A percentile compares a stretch with the other conserved stretches of the same genome.
These are phyloP conservation scores for Empidonax traillii DNA, from an alignment of 2,113 vertebrate genomes.

Conservation along the genomic window DNA sequence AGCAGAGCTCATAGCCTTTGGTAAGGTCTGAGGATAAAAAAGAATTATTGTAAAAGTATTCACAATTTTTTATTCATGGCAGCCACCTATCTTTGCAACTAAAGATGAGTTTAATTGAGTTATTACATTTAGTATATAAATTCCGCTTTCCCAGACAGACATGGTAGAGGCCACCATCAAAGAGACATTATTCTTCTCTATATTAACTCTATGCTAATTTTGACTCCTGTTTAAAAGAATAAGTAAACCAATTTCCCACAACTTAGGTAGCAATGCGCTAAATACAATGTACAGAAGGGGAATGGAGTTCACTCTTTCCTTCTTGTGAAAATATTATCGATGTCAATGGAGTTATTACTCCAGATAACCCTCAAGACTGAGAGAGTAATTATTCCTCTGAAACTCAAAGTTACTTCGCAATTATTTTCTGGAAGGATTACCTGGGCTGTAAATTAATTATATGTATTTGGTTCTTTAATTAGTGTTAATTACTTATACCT, in stretches of 20 bases:
- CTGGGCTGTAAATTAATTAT: not conserved
- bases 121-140: not conserved
- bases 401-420: not conserved
- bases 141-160: not conserved
- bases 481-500: not conserved
- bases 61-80: not conserved
- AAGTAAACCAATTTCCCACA: not conserved
- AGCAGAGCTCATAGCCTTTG: not conserved
- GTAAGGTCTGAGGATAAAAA: not conserved
- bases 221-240: not conserved
- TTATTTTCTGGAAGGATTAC: not conserved
- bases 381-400: not conserved
- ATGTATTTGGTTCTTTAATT: not conserved
- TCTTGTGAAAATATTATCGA: not conserved
- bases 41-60: not conserved
- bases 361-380: not conserved
- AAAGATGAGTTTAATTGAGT: not conserved
- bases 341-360: not conserved
- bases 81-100: not conserved
- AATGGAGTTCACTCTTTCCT: not conserved
- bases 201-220: not conserved
- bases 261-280: not conserved
- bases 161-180: not conserved
- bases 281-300: not conserved
- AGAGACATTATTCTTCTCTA: not conserved